These are phyloP conservation scores for Acanthosoma haemorrhoidale DNA, from an alignment of 2,888 invertebrate species.

Conservation along the genomic window DNA sequence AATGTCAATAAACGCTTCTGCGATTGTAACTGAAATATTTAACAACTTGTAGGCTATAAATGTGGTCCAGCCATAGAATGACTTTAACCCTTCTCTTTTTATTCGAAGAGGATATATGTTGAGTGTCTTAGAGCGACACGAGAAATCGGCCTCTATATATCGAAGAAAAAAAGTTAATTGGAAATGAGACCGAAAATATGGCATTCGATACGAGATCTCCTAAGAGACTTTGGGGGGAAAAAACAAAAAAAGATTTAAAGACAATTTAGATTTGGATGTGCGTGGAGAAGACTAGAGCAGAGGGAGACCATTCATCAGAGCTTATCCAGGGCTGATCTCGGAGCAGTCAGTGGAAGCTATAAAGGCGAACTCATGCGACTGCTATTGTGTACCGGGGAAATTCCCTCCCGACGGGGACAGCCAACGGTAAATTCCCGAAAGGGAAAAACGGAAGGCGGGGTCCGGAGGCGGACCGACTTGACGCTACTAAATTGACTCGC, in stretches of 20 bases:
- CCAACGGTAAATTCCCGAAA: constrained; percentile 14
- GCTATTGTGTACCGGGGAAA: neutral
- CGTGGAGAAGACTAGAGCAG: neutral
- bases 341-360: neutral
- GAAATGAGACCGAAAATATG: neutral
- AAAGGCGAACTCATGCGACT: neutral
- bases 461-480: neutral
- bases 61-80: too few species aligned
- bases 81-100: too few species aligned
- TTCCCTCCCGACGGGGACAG: neutral
- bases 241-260: neutral
- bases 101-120: too few species aligned
- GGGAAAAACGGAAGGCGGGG: constrained; percentile 9
- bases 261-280: neutral
- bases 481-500: constrained; percentile 16
- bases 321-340: neutral
- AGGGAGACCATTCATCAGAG: neutral
- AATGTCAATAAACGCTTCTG: too few species aligned
- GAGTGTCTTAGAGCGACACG: too few species aligned
- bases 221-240: neutral
- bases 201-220: neutral
- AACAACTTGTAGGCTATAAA: too few species aligned
- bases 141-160: too few species aligned
- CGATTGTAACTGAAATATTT: too few species aligned
- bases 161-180: neutral